Conservation (phyloP, 2,888 invertebrate genomes). For the Stenotaenia linearis region DNA sequence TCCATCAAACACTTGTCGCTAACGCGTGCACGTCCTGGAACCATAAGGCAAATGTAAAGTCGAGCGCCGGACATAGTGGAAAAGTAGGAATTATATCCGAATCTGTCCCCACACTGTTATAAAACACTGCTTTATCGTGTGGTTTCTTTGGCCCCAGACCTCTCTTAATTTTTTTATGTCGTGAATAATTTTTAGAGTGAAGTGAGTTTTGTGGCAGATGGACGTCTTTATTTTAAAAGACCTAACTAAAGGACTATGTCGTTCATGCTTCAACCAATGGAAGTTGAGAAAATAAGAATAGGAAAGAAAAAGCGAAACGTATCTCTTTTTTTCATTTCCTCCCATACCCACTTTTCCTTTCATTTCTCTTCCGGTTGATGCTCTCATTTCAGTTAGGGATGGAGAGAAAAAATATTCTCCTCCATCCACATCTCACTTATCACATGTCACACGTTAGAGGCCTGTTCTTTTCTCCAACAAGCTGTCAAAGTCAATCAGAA, state of each 20-base stretch:
- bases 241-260: neutral
- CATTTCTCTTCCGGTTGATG: conserved; percentile 17
- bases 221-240: neutral
- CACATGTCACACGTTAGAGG: conserved; percentile 10
- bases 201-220: neutral
- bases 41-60: neutral
- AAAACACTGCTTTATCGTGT: neutral
- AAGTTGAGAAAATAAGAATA: neutral
- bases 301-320: neutral
- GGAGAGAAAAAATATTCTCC: neutral
- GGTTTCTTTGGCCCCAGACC: neutral
- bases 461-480: neutral
- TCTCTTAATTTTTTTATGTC: conserved; percentile 12
- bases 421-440: conserved; percentile 1
- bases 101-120: neutral
- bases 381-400: conserved; percentile 6
- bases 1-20: neutral
- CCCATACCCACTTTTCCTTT: neutral
- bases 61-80: neutral
- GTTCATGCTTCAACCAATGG: neutral
- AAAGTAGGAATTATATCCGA: neutral
- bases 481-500: conserved; percentile 16
- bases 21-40: neutral
- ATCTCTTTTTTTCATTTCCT: neutral
- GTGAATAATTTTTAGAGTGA: neutral